Evolutionary conservation across 2,888 invertebrate genomes (phyloP).

Genomic region (Chrysina gloriosa): DNA sequence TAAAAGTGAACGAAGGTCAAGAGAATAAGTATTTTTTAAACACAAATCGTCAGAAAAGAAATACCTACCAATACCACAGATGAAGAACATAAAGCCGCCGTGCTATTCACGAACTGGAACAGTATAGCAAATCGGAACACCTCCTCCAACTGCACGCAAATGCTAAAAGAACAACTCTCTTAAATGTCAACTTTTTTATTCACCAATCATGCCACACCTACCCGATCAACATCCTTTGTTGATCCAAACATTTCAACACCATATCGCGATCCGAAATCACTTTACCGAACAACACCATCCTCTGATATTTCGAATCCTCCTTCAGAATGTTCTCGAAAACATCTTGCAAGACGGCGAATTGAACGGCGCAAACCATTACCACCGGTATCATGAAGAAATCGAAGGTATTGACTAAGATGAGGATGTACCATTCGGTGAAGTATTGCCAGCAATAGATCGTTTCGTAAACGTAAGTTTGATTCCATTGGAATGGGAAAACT

Average conservation of each 20-base stretch:
- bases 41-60: not conserved
- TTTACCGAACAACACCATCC: conserved; percentile 20
- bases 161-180: conserved; percentile 36
- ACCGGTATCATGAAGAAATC: conserved; percentile 40
- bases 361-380: conserved; percentile 27
- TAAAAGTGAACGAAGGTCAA: too few species aligned
- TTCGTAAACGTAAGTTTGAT: conserved; percentile 45
- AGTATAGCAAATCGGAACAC: conserved; percentile 42
- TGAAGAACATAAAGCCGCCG: conserved; percentile 47
- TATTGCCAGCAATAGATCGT: conserved; percentile 45
- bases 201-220: too few species aligned
- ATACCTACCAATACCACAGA: conserved; percentile 42
- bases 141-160: conserved; percentile 45
- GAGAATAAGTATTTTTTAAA: not conserved
- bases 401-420: conserved; percentile 34
- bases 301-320: conserved; percentile 7
- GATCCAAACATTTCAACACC: conserved; percentile 44
- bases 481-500: conserved; percentile 45
- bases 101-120: conserved; percentile 47
- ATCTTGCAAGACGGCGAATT: conserved; percentile 46
- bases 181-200: too few species aligned
- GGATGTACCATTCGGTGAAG: conserved; percentile 40
- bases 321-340: conserved; percentile 41
- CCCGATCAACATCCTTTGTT: conserved; percentile 47
- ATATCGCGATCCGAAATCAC: conserved; percentile 33